Conservation (phyloP, 2,113 vertebrate species). For the Trinectes maculatus region DNA sequence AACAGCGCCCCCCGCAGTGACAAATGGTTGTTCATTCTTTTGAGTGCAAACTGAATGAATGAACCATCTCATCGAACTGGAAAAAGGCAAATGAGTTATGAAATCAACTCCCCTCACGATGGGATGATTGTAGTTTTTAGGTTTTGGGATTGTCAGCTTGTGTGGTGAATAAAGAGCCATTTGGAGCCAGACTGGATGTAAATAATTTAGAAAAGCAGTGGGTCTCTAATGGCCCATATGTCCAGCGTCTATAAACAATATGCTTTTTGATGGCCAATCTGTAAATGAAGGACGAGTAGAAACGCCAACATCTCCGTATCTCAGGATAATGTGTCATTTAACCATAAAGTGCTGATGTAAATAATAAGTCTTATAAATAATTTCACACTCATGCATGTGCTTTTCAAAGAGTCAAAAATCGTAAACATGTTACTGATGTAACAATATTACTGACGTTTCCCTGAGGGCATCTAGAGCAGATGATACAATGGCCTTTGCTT, state of each 20-base stretch:
- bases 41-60: too few species aligned
- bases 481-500: conserved; percentile 55
- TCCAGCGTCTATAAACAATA: conserved; percentile 20
- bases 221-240: conserved; percentile 7
- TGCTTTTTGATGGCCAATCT: conserved; percentile 11
- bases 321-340: conserved; percentile 18
- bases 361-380: neutral
- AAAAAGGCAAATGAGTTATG: too few species aligned
- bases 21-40: too few species aligned
- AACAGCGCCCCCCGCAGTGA: too few species aligned
- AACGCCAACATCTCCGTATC: conserved; percentile 7
- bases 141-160: conserved; percentile 23
- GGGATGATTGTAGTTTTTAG: too few species aligned
- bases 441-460: conserved; percentile 10
- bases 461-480: conserved; percentile 33
- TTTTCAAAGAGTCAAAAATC: neutral
- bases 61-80: too few species aligned
- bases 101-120: neutral
- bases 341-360: neutral
- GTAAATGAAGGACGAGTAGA: conserved; percentile 10
- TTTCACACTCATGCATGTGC: neutral
- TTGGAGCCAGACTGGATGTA: conserved; percentile 32
- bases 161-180: conserved; percentile 17
- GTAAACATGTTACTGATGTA: neutral
- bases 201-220: conserved; percentile 49